Conservation (phyloP, 2,888 invertebrate genomes). For the Erebia aethiops region DNA sequence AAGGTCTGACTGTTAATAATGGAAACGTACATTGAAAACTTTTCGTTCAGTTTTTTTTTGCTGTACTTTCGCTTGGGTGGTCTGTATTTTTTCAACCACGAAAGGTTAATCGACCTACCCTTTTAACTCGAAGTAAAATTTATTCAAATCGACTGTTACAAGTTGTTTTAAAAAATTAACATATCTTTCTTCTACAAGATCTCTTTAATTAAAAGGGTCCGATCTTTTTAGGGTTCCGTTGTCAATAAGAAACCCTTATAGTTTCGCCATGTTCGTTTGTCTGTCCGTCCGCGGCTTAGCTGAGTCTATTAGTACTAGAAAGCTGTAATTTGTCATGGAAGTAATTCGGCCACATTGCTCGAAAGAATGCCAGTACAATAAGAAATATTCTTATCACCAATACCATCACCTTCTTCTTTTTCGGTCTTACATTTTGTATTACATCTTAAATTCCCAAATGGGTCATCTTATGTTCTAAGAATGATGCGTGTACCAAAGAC, state of each 20-base stretch:
- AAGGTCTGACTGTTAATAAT: slow-evolving; percentile 9
- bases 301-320: too few relatives aligned
- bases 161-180: background rate
- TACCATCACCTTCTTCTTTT: background rate
- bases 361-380: too few relatives aligned
- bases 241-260: too few relatives aligned
- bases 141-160: background rate
- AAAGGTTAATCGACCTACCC: background rate
- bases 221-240: too few relatives aligned
- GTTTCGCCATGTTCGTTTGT: too few relatives aligned
- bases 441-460: background rate
- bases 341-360: too few relatives aligned
- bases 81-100: background rate
- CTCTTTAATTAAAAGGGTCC: too few relatives aligned
- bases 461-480: slow-evolving; percentile 12
- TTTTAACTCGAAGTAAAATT: background rate
- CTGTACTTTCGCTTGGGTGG: background rate
- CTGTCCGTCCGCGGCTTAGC: too few relatives aligned
- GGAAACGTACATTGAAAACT: slow-evolving; percentile 9
- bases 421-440: background rate
- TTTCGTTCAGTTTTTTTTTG: background rate
- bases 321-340: too few relatives aligned
- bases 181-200: too few relatives aligned
- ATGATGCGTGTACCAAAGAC: slow-evolving; percentile 33
- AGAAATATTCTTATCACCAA: too few relatives aligned